A percentile compares a stretch with the other conserved stretches of the same genome.
Conservation (phyloP, 2,113 vertebrate species). For the Psephotus haematonotus region DNA sequence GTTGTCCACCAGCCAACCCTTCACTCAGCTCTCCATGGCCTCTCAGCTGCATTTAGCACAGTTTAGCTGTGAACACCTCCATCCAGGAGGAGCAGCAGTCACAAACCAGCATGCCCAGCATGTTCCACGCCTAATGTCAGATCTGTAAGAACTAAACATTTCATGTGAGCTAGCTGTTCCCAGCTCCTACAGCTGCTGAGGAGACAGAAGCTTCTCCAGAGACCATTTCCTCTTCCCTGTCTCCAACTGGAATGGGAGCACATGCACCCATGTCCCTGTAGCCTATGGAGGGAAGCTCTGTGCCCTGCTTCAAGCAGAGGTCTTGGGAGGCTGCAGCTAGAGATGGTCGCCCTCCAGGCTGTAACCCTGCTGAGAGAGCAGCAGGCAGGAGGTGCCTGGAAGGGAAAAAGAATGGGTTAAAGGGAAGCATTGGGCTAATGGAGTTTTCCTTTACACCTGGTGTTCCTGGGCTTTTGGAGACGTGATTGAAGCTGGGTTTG, state of each 20-base stretch:
- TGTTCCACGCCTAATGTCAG: not conserved
- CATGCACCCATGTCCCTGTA: not conserved
- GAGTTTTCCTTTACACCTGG: not conserved
- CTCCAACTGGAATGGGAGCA: not conserved
- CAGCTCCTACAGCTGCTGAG: not conserved
- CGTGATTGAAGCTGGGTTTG: not conserved
- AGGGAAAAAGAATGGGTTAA: not conserved
- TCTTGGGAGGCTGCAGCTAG: too few species aligned
- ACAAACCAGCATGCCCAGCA: not conserved
- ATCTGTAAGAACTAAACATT: not conserved
- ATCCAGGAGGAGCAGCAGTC: not conserved
- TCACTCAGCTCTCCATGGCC: not conserved
- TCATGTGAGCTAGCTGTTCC: not conserved
- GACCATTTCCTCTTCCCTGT: not conserved
- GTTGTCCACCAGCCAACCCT: not conserved
- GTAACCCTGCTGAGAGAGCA: not conserved
- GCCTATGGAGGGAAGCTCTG: rapidly evolving
- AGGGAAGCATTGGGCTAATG: not conserved
- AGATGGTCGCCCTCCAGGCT: not conserved
- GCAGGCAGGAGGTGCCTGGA: not conserved
- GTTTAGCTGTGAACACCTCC: not conserved
- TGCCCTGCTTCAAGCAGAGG: not conserved
- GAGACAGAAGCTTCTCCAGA: not conserved
- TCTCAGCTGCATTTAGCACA: not conserved
- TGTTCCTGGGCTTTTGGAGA: not conserved